Percentiles rank a stretch among this genome's conserved stretches.
These are phyloP conservation scores for Molossus alvarezi DNA, from an alignment of 2,797 vertebrate genomes.

Conservation along the genomic window DNA sequence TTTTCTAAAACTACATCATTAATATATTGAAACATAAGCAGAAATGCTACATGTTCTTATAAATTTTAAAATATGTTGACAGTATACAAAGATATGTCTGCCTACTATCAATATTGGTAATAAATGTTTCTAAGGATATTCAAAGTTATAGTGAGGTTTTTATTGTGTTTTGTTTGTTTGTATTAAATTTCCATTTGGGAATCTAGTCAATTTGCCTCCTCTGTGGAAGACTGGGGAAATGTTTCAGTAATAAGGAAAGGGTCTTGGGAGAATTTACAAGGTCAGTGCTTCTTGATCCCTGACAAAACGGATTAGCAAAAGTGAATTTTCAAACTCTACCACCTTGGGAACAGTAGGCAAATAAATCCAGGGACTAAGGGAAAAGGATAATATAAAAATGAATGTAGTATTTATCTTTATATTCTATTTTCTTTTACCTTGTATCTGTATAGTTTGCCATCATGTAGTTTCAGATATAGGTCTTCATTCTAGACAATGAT, in stretches of 20 bases:
- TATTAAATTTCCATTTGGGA: constrained; percentile 1
- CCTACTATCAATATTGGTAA: background rate
- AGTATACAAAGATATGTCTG: background rate
- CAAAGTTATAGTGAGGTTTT: background rate
- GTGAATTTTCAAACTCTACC: constrained; percentile 66
- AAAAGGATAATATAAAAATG: constrained; percentile 59
- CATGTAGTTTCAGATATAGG: constrained; percentile 9
- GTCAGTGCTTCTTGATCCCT: constrained; percentile 64
- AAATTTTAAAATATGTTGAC: background rate
- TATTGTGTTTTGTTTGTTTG: constrained; percentile 21
- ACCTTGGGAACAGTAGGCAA: constrained; percentile 72
- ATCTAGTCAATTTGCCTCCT: constrained; percentile 18
- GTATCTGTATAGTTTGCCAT: background rate
- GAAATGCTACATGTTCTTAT: background rate
- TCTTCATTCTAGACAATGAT: constrained; percentile 23
- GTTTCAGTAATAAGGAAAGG: constrained; percentile 60
- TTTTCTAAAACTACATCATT: background rate
- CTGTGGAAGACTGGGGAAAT: background rate
- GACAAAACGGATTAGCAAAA: constrained; percentile 72
- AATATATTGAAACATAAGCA: background rate
- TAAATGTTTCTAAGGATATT: background rate
- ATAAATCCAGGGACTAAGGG: constrained; percentile 52
- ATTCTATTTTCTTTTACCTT: constrained; percentile 9
- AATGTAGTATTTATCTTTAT: background rate
- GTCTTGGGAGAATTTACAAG: constrained; percentile 67